These are phyloP conservation scores for Harpagifer antarcticus DNA, from an alignment of 2,797 vertebrate species.

Conservation along the genomic window DNA sequence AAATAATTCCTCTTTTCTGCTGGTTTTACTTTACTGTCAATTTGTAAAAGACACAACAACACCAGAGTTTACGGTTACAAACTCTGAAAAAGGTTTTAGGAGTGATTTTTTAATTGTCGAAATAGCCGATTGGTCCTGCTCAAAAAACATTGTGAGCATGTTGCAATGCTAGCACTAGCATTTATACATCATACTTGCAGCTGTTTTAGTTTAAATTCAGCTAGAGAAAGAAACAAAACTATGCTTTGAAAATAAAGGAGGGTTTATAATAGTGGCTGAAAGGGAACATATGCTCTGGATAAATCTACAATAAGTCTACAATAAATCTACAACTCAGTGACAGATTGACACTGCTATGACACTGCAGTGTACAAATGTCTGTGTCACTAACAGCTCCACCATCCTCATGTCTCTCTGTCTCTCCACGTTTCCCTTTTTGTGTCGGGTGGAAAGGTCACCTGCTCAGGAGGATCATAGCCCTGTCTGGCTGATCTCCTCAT, in stretches of 20 bases:
- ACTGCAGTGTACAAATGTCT: constrained; percentile 52
- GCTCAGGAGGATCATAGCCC: constrained; percentile 63
- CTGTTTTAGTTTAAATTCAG: neutral
- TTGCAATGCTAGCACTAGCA: neutral
- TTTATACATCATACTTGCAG: neutral
- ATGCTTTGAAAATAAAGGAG: neutral
- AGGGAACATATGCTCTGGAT: neutral
- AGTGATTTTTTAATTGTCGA: too few relatives aligned
- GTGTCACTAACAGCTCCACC: constrained; percentile 18
- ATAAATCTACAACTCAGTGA: neutral
- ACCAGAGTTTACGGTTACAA: too few relatives aligned
- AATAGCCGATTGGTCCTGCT: too few relatives aligned
- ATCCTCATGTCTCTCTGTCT: constrained; percentile 22
- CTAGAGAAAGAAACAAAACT: neutral
- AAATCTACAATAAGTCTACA: too few relatives aligned
- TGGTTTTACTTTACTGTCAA: neutral
- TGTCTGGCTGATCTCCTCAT: constrained; percentile 53
- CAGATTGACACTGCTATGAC: constrained; percentile 7
- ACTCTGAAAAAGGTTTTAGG: too few relatives aligned
- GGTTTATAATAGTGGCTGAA: neutral
- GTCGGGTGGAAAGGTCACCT: constrained; percentile 82
- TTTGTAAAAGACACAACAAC: neutral
- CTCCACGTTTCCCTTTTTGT: neutral
- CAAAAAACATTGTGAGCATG: neutral
- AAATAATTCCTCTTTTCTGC: neutral